A percentile compares a stretch with the other conserved stretches of the same genome.
These are phyloP conservation scores for Heterodera schachtii DNA, from an alignment of 1,140 invertebrate species.

Conservation along the genomic window DNA sequence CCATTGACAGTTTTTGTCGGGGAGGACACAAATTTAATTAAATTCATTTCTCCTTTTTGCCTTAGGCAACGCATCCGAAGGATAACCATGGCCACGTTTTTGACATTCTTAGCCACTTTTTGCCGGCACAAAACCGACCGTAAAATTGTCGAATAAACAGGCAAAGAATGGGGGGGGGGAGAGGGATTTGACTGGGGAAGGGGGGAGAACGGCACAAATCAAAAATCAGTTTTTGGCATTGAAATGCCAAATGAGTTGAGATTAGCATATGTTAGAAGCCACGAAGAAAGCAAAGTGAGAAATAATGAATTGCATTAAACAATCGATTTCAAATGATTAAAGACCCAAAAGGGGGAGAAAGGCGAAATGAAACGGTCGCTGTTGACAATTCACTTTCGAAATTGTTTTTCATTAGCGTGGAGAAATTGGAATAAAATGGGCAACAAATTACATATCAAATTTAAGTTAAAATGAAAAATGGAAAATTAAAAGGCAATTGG, in stretches of 20 bases:
- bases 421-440: conserved; percentile 17
- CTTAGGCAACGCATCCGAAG: conserved; percentile 2
- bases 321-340: conserved; percentile 7
- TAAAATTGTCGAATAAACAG: background rate
- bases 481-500: background rate
- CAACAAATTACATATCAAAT: background rate
- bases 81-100: background rate
- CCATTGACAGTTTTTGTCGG: conserved; percentile 10
- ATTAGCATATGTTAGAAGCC: too few relatives aligned
- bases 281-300: too few relatives aligned
- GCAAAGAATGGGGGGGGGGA: background rate
- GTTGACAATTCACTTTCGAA: conserved; percentile 7
- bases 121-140: background rate
- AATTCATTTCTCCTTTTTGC: conserved; percentile 9
- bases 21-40: conserved; percentile 11
- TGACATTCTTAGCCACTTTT: conserved; percentile 6
- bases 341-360: background rate
- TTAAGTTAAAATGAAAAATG: background rate
- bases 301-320: background rate
- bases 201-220: background rate
- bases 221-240: background rate
- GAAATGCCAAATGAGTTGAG: background rate
- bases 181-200: background rate
- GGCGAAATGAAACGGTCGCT: background rate
- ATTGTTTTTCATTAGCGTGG: conserved; percentile 2